These are phyloP conservation scores for Drosophila paramelanica DNA, from an alignment of 2,888 invertebrate species.

Conservation along the genomic window DNA sequence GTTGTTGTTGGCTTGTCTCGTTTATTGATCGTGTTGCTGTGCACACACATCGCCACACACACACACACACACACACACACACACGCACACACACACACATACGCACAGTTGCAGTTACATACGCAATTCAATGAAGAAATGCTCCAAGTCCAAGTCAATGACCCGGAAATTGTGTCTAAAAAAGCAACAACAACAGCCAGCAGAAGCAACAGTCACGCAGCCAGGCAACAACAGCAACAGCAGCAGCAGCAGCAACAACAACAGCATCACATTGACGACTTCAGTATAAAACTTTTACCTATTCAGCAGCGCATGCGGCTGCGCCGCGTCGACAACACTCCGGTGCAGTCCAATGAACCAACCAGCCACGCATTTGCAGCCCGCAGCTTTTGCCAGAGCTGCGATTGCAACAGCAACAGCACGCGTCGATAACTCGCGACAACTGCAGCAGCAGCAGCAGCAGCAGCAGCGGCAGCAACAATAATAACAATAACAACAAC, in stretches of 20 bases:
- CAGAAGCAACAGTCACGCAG: conserved; percentile 62
- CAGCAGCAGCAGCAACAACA: conserved; percentile 40
- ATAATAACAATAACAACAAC: conserved; percentile 40
- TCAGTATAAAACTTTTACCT: conserved; percentile 80
- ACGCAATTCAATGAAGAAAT: conserved; percentile 83
- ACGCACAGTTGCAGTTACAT: conserved; percentile 76
- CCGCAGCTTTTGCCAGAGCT: conserved; percentile 75
- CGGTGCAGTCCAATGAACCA: conserved; percentile 78
- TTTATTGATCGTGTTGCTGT: conserved; percentile 81
- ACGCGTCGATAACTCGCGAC: conserved; percentile 2
- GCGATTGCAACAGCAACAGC: conserved; percentile 58
- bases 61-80: conserved; percentile 24
- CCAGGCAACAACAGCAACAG: conserved; percentile 59
- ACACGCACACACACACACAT: conserved; percentile 25
- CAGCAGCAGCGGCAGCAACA: conserved; percentile 62
- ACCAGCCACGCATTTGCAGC: conserved; percentile 69
- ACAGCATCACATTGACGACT: conserved; percentile 69
- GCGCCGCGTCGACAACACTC: conserved; percentile 29
- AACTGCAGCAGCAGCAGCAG: conserved; percentile 51
- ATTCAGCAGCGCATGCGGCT: conserved; percentile 63
- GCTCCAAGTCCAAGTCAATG: conserved; percentile 84
- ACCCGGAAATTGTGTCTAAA: conserved; percentile 85
- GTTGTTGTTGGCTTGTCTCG: conserved; percentile 74
- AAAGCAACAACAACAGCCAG: conserved; percentile 71
- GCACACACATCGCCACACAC: conserved; percentile 62